phyloP scores from a whole-genome alignment of 2,888 invertebrate genomes.

The Coelogynopora nodosa region DNA sequence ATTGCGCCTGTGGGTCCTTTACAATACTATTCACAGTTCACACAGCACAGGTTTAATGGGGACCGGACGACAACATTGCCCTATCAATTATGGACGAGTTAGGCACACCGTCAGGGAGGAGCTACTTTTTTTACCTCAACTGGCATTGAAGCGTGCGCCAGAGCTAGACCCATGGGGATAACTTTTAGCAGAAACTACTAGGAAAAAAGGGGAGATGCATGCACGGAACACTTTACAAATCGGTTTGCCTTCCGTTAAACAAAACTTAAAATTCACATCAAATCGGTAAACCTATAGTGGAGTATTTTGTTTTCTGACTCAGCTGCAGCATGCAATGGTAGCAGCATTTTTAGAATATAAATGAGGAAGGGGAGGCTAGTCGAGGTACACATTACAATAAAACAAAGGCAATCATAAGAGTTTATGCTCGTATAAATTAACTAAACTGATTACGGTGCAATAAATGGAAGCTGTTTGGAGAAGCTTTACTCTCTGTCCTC shows the following conservation, averaged over 20 bases:
- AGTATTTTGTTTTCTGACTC: background rate
- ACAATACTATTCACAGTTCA: too few relatives aligned
- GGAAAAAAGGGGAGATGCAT: background rate
- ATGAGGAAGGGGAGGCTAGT: background rate
- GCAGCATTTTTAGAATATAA: background rate
- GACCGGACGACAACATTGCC: background rate
- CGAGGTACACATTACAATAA: background rate
- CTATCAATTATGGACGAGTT: slow-evolving; percentile 15
- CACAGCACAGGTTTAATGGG: background rate
- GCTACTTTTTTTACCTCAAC: background rate
- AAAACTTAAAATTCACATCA: background rate
- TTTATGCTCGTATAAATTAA: background rate
- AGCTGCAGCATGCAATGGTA: background rate
- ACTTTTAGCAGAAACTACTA: background rate
- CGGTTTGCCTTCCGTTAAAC: slow-evolving; percentile 12
- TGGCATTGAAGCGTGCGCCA: background rate
- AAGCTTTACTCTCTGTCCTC: background rate
- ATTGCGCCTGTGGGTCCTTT: background rate
- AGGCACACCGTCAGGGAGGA: background rate
- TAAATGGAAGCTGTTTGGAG: background rate
- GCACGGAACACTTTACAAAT: background rate
- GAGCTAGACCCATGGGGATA: background rate
- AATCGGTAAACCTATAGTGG: background rate
- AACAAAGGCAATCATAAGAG: background rate
- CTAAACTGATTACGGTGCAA: background rate